These are phyloP conservation scores for Drosophila diplacantha DNA, from an alignment of 2,888 invertebrate genomes.

Conservation along the genomic window DNA sequence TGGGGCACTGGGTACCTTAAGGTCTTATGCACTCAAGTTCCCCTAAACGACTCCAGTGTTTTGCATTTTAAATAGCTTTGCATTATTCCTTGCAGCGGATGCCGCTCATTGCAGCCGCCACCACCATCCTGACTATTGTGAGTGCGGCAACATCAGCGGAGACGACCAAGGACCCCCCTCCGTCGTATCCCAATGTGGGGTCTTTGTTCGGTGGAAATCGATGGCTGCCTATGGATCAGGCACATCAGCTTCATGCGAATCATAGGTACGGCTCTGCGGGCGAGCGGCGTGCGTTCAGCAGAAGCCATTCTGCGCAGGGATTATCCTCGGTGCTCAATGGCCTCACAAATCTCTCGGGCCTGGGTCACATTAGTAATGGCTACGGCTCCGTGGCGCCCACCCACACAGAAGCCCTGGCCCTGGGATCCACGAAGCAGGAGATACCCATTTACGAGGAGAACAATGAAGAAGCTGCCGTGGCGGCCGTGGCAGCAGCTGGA, in stretches of 20 bases:
- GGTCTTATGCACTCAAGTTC: background rate
- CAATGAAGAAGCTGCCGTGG: conserved; percentile 65
- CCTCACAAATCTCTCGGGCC: conserved; percentile 67
- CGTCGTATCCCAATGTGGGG: conserved; percentile 51
- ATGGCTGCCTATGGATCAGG: conserved; percentile 54
- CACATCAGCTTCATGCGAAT: conserved; percentile 32
- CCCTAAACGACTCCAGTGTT: conserved; percentile 15
- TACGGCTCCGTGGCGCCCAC: conserved; percentile 62
- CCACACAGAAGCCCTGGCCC: conserved; percentile 53
- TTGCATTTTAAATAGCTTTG: conserved; percentile 39
- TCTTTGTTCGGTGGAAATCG: conserved; percentile 64
- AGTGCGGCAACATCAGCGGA: conserved; percentile 44
- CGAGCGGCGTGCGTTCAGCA: conserved; percentile 51
- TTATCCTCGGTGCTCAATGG: conserved; percentile 65
- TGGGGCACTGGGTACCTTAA: background rate
- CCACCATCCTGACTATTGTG: conserved; percentile 59
- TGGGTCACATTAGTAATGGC: conserved; percentile 70
- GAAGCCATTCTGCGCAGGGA: conserved; percentile 32
- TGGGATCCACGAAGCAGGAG: conserved; percentile 62
- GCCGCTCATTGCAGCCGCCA: conserved; percentile 59
- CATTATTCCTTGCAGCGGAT: conserved; percentile 50
- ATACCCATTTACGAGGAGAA: conserved; percentile 75
- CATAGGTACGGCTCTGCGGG: conserved; percentile 41
- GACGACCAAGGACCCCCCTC: conserved; percentile 31
- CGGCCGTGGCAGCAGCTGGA: conserved; percentile 56